Base-by-base conservation (phyloP, 2,113 vertebrate species). In the Castor canadensis region DNA sequence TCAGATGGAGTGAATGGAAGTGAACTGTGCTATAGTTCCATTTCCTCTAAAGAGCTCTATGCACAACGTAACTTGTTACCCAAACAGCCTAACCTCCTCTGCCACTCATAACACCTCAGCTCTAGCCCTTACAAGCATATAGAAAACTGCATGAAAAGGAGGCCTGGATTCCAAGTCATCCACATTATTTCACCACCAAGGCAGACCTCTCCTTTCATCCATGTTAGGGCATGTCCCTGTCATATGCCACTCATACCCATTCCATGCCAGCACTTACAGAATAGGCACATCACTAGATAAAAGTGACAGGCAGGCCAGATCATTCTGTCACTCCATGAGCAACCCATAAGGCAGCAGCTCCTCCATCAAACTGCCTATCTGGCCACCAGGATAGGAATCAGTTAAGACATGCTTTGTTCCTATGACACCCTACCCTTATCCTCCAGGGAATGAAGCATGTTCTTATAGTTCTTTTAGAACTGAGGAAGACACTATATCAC, bases 51-150 rank as follows among this genome's bases (percentile, higher is more conserved):
- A 73, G 43, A 73, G 77, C 79, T 52, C 66, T 84, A n/a, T 76
- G 32, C 28, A n/a, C 43, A 73, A 9, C 52, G 5, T 77, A 38
- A 66, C 62, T 60, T 81, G 49, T 77, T 86, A 85, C 54, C 20
- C 1, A 38, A 62, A 56, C 38, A 86, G 47, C 79, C 87, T 85
- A 62, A 76, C 52, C 16, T 24, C 32, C 20, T 62, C 35, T 40
- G 85, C 38, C 92, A n/a, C 32, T 47, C 8, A 52, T 20, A 81
- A 5, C 24, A 73, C 11, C 38, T 20, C 26, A 67, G 52, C 40
- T 76, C 38, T 30, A 80, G 64, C 58, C 77, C 95, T 90, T 87
- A 69, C 60, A 95, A 76, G 81, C 73, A 67, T 75, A 43, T 24
- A 90, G 66, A 87, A 58, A 86, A 45, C 45, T 58, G 10, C 54